Evolutionary conservation across 2,113 vertebrate genomes (phyloP).

Genomic region (Hiodon alosoides): DNA sequence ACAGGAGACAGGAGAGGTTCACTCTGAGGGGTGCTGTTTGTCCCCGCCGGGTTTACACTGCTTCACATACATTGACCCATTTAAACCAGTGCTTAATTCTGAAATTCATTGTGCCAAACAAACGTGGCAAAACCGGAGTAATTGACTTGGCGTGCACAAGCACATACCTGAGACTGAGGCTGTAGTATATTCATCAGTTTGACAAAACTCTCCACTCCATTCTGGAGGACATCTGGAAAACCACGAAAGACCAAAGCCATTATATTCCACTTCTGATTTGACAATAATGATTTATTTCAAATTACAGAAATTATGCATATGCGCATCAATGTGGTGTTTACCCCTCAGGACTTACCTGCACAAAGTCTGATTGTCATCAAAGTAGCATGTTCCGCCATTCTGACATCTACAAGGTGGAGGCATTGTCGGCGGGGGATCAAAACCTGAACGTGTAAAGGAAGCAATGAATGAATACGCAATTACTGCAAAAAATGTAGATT

Average conservation of each 20-base stretch:
- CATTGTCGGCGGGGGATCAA: slow-evolving; percentile 53
- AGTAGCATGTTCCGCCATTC: slow-evolving; percentile 60
- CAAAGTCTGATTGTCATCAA: slow-evolving; percentile 52
- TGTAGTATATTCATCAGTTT: slow-evolving; percentile 31
- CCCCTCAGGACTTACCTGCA: slow-evolving; percentile 49
- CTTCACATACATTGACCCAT: not conserved
- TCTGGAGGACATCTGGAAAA: slow-evolving; percentile 48
- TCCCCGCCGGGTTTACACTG: not conserved
- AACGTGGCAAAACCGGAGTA: not conserved
- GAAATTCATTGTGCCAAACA: not conserved
- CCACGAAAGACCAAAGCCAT: slow-evolving; percentile 9
- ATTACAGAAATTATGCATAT: not conserved
- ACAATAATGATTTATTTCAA: not conserved
- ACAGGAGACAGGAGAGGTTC: not conserved
- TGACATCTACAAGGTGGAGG: slow-evolving; percentile 56
- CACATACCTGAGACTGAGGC: slow-evolving; percentile 42
- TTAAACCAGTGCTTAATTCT: not conserved
- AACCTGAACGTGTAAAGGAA: slow-evolving; percentile 34
- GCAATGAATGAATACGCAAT: not conserved
- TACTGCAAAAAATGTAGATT: not conserved
- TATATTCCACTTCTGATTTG: not conserved
- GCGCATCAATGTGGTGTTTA: not conserved
- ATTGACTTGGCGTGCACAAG: not conserved
- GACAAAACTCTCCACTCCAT: slow-evolving; percentile 52
- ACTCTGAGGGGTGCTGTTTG: not conserved